These are phyloP conservation scores for Alosa sapidissima DNA, from an alignment of 2,797 vertebrate genomes.

Conservation along the genomic window DNA sequence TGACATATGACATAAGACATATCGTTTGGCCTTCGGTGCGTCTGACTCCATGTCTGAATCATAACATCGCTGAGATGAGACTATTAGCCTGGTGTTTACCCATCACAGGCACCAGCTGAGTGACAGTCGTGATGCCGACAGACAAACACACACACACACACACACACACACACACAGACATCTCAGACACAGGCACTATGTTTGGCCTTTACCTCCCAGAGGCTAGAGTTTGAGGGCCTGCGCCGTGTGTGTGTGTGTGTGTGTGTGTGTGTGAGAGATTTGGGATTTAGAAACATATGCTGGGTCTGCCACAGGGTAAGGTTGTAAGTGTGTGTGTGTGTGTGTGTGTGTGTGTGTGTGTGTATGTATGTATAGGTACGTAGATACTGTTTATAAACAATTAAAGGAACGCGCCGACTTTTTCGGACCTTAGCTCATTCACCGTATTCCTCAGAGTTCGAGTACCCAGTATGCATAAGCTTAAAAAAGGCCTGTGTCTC, in stretches of 20 bases:
- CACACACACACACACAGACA: not conserved
- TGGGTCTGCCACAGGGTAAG: not conserved
- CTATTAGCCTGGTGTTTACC: not conserved
- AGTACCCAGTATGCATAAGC: no score
- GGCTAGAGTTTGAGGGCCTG: not conserved
- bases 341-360: not conserved
- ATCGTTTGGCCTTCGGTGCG: not conserved
- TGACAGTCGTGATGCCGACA: not conserved
- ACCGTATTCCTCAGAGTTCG: no score
- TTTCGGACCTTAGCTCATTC: no score
- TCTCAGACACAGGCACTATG: not conserved
- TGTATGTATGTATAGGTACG: not conserved
- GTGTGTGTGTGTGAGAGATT: not conserved
- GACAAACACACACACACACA: constrained; percentile 1
- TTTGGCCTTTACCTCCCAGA: not conserved
- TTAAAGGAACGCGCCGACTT: no score
- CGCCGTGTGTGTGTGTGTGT: not conserved
- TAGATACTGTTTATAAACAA: no score
- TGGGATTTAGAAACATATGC: not conserved
- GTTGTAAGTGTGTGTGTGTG: not conserved
- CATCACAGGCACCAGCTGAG: not conserved
- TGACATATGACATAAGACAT: constrained; percentile 8
- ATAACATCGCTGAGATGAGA: not conserved
- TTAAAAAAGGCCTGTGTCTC: no score
- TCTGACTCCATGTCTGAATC: not conserved